Conservation (phyloP, 2,888 invertebrate genomes). For the Luperina nickerlii region DNA sequence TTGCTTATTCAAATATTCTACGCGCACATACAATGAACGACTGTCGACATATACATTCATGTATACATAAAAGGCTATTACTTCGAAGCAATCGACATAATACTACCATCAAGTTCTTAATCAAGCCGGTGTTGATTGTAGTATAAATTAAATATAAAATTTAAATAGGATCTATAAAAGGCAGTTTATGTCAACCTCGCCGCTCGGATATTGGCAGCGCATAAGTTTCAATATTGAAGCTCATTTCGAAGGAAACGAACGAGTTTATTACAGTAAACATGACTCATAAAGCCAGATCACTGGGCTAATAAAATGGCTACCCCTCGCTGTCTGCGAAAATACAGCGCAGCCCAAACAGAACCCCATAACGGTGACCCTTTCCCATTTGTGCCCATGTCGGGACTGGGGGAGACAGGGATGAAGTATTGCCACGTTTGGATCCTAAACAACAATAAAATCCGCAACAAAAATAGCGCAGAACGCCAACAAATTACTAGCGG, state of each 20-base stretch:
- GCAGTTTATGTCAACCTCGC: conserved; percentile 64
- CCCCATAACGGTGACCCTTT: conserved; percentile 76
- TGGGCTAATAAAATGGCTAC: conserved; percentile 81
- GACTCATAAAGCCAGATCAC: conserved; percentile 84
- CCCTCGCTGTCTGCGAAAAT: conserved; percentile 76
- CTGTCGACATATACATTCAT: background rate
- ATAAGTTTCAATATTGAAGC: conserved; percentile 77
- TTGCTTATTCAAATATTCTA: conserved; percentile 1
- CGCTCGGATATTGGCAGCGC: conserved; percentile 71
- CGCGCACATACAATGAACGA: background rate
- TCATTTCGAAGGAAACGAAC: conserved; percentile 72
- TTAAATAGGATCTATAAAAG: conserved; percentile 65
- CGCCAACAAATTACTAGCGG: conserved; percentile 74
- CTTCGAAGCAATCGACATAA: conserved; percentile 30
- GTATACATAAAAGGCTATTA: conserved; percentile 18
- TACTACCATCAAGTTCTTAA: conserved; percentile 39
- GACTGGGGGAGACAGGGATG: conserved; percentile 63
- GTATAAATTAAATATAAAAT: conserved; percentile 67
- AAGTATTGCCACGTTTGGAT: conserved; percentile 71
- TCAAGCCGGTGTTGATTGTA: conserved; percentile 36
- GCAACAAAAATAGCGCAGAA: conserved; percentile 72
- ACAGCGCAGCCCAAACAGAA: conserved; percentile 74
- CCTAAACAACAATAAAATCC: conserved; percentile 79
- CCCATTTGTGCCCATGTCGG: conserved; percentile 61
- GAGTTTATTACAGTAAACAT: conserved; percentile 82